Conservation (phyloP, 37 sponge, comb jelly and placozoan genomes). For the Ianthella basta region DNA sequence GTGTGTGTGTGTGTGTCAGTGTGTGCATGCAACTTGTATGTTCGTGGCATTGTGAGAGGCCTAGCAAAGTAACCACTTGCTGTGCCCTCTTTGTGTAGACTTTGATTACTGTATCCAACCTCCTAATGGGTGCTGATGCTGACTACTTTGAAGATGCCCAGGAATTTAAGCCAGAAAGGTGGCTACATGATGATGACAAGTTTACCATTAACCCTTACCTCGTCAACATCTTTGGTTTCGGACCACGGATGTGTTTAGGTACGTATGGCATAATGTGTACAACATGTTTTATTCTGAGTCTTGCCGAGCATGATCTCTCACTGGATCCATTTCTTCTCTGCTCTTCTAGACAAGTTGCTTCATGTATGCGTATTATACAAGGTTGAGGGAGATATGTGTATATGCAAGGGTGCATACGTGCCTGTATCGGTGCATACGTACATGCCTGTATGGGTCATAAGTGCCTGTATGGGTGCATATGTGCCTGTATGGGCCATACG, state of each 20-base stretch:
- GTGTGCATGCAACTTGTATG: conserved; percentile 17
- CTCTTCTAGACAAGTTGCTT: no score
- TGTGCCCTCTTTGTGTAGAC: neutral
- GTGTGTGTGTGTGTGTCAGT: conserved; percentile 29
- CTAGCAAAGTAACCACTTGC: no score
- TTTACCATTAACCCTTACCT: neutral
- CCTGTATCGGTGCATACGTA: neutral
- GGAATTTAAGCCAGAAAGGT: neutral
- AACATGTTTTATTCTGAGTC: neutral
- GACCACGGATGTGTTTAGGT: neutral
- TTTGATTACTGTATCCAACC: neutral
- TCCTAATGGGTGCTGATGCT: neutral
- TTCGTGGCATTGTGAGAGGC: conserved; percentile 4
- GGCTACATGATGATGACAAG: neutral
- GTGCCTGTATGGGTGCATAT: conserved; percentile 7
- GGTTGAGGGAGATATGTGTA: no score
- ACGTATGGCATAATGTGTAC: neutral
- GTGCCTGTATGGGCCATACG: neutral
- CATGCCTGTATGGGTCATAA: neutral
- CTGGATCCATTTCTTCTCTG: no score
- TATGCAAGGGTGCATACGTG: neutral
- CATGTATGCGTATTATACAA: no score
- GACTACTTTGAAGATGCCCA: neutral
- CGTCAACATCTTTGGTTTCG: neutral
- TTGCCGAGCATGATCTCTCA: neutral